These are phyloP conservation scores for Pseudocheirus occidentalis DNA, from an alignment of 2,797 vertebrate genomes.

Conservation along the genomic window DNA sequence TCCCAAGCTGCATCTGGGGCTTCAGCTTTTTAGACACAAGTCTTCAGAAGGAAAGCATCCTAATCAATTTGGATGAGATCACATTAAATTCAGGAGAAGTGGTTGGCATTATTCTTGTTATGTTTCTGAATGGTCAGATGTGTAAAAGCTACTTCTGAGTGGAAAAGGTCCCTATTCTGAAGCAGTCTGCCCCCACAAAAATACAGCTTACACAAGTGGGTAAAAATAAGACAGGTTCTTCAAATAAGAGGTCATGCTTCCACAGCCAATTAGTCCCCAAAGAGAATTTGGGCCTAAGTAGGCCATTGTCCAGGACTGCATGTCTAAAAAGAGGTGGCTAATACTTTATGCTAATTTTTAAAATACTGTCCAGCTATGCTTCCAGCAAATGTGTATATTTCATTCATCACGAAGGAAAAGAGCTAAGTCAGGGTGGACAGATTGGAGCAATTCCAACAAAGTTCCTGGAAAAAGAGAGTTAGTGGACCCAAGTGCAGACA, in stretches of 20 bases:
- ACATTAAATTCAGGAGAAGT: neutral
- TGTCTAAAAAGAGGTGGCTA: neutral
- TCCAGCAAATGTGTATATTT: neutral
- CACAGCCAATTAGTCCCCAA: neutral
- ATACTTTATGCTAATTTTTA: neutral
- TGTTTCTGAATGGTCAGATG: neutral
- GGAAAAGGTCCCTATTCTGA: neutral
- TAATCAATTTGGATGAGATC: neutral
- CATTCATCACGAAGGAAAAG: neutral
- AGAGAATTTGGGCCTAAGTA: neutral
- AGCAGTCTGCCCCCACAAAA: neutral
- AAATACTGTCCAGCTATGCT: neutral
- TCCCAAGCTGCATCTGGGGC: neutral
- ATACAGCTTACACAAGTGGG: neutral
- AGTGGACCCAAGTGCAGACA: neutral
- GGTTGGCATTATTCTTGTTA: neutral
- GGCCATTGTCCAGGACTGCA: neutral
- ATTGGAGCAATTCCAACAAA: neutral
- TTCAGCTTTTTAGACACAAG: neutral
- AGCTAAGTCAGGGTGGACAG: neutral
- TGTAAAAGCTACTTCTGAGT: neutral
- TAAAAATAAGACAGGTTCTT: conserved; percentile 8
- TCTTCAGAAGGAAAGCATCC: neutral
- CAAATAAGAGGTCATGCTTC: neutral
- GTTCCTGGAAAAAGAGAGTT: neutral